Base-by-base conservation (phyloP, 2,797 vertebrate genomes). In the Gallinago stenura region DNA sequence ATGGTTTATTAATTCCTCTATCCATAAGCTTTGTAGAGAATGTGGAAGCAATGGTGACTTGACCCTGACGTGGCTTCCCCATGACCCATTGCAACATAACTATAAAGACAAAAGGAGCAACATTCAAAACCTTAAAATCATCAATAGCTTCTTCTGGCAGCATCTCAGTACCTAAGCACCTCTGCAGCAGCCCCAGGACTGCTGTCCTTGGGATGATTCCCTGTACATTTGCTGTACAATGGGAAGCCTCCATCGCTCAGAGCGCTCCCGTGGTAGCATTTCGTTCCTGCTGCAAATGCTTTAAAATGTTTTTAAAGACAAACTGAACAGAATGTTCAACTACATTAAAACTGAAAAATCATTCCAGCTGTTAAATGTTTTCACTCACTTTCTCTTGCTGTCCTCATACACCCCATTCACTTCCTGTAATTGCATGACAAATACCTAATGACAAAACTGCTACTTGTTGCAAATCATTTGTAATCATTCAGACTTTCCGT, bases 221-320 rank as follows among this genome's bases (percentile, higher is more conserved):
- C 83, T 6, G 2, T 19, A 4, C 4, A 8, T 41, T 9, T 64
- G 37, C 35, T 58, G 31, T 12, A 15, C 28, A 14, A 48, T 39
- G 16, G 66, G 45, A 64, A 79, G 37, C 33, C 62, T 45, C 70
- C 50, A 31, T 7, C 6, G 15, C 30, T 2, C 64, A 13, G 14
- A 61, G 43, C 0, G 2, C 1, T 2, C 35, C 50, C 9, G 15
- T 0, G 20, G 15, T 1, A 43, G 12, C 1, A 1, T 64, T 66
- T 33, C 16, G 7, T 26, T 89, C 60, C 48, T 71, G 13, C 22
- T 62, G 35, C 25, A 77, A 41, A 51, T 8, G 37, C 68, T 37
- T 37, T 37, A 37, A 37, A 37, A 37, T 39, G 25, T 54, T 91
- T 70, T 50, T 21, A 72, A 87, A 71, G 45, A 37, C 35, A 62